These are phyloP conservation scores for Reticulitermes lucifugus DNA, from an alignment of 2,888 invertebrate genomes.

Conservation along the genomic window DNA sequence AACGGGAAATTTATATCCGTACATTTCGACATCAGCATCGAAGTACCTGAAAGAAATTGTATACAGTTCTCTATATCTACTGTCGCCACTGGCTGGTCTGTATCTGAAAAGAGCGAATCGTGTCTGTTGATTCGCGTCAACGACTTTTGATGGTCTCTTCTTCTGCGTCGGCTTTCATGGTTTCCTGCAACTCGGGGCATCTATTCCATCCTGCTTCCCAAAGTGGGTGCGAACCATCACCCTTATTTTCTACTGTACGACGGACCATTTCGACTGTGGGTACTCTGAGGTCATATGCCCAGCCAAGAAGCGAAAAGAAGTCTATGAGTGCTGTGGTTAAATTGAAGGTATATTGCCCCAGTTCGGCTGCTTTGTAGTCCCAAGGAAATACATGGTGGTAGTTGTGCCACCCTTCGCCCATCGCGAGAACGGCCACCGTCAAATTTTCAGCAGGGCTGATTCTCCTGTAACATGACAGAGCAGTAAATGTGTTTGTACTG, in stretches of 20 bases:
- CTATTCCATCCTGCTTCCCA: too few species aligned
- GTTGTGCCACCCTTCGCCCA: constrained; percentile 68
- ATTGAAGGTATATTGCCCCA: constrained; percentile 73
- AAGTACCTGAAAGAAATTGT: too few species aligned
- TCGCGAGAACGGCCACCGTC: constrained; percentile 58
- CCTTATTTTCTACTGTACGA: constrained; percentile 68
- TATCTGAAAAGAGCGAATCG: too few species aligned
- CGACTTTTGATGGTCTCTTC: too few species aligned
- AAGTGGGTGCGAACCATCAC: constrained; percentile 68
- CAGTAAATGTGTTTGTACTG: background rate
- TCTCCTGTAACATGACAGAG: constrained; percentile 36
- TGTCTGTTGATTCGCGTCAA: too few species aligned
- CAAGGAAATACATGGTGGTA: constrained; percentile 73
- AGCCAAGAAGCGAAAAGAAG: constrained; percentile 77
- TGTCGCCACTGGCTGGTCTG: too few species aligned
- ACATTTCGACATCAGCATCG: too few species aligned
- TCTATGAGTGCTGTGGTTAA: constrained; percentile 78
- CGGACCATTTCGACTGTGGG: constrained; percentile 70
- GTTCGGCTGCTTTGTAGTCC: constrained; percentile 77
- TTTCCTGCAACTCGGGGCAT: too few species aligned
- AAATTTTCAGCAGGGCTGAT: constrained; percentile 57
- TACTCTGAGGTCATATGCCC: constrained; percentile 81
- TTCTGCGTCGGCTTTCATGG: too few species aligned
- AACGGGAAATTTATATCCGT: too few species aligned
- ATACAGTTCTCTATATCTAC: too few species aligned